phyloP scores from a whole-genome alignment of 2,797 vertebrate species.

The Gymnodraco acuticeps region DNA sequence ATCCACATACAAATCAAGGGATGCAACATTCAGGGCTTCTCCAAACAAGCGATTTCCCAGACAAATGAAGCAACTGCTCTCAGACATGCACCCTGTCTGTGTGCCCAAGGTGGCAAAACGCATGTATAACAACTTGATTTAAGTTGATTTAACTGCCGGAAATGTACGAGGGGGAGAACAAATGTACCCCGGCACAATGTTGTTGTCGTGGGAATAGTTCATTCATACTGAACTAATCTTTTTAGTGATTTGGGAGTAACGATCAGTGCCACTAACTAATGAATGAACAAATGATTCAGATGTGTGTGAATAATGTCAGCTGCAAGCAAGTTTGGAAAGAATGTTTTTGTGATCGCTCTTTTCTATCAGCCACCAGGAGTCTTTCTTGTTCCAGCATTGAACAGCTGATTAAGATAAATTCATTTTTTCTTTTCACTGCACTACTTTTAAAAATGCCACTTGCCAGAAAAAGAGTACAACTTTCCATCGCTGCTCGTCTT shows the following conservation, averaged over 20 bases:
- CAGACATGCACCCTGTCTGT: conserved; percentile 33
- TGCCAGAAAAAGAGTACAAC: conserved; percentile 59
- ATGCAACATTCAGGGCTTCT: conserved; percentile 64
- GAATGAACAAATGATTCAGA: conserved; percentile 53
- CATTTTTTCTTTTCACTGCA: conserved; percentile 18
- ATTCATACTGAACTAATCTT: conserved; percentile 59
- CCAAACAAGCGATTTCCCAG: conserved; percentile 66
- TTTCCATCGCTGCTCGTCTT: conserved; percentile 56
- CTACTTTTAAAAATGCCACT: conserved; percentile 42
- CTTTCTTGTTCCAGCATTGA: conserved; percentile 32
- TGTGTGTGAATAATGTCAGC: conserved; percentile 53
- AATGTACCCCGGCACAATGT: conserved; percentile 30
- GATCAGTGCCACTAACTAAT: conserved; percentile 56
- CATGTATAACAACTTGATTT: conserved; percentile 32
- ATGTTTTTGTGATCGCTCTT: conserved; percentile 32
- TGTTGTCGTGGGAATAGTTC: conserved; percentile 50
- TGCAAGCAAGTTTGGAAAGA: conserved; percentile 32
- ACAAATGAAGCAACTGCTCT: conserved; percentile 72
- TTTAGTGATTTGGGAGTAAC: conserved; percentile 58
- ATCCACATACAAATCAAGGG: conserved; percentile 69
- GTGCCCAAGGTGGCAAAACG: conserved; percentile 43
- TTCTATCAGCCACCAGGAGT: conserved; percentile 49
- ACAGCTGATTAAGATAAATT: conserved; percentile 60
- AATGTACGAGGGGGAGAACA: conserved; percentile 28
- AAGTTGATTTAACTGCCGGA: conserved; percentile 50